Base-by-base conservation (phyloP, 2,888 invertebrate species). In the Leptogaster cylindrica region DNA sequence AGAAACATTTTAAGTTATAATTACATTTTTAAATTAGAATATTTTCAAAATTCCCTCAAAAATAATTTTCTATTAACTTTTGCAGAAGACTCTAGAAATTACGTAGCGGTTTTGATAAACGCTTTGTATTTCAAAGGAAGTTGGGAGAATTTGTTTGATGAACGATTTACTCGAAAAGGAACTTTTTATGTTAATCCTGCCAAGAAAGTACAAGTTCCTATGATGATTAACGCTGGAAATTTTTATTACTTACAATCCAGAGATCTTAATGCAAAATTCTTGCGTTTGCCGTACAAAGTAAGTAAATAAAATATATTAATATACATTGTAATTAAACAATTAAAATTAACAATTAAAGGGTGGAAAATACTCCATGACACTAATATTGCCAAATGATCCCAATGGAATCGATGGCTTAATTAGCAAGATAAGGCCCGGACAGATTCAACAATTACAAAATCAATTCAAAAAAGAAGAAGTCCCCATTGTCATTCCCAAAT, bases 221-320 rank as follows among this genome's bases (percentile, higher is more conserved):
- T 8, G 1, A 46, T 46, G 46, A 6, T 23, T 10, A 20, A 46
- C 4, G 0, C 25, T 4, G 1, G 0, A 1, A 8, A 46, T 23
- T 46, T 46, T 18, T 46, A 46, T 25, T 46, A 23, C 12, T 46
- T 46, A 12, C n/a, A 46, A 23, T 23, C 46, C 10, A 46, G 25
- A 23, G 46, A 16, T n/a, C n/a, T 46, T 20, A 25, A n/a, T 18
- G 46, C 46, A 0, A 46, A 46, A 23, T 25, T 46, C 7, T 46
- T 46, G 2, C 46, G 46, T 20, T 23, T 46, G 46, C n/a, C 46
- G 12, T 46, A 46, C 23, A 16, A 46, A 16, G 46, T 46, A n/a
- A 46, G 8, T 23, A 8, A 2, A 3, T 6, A 0, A 8, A 23
- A 46, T 8, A 5, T 8, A 1, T 8, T 46, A 23, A 10, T 0